Evolutionary conservation across 2,113 vertebrate genomes (phyloP).

Genomic region (Vulpes ferrilata): DNA sequence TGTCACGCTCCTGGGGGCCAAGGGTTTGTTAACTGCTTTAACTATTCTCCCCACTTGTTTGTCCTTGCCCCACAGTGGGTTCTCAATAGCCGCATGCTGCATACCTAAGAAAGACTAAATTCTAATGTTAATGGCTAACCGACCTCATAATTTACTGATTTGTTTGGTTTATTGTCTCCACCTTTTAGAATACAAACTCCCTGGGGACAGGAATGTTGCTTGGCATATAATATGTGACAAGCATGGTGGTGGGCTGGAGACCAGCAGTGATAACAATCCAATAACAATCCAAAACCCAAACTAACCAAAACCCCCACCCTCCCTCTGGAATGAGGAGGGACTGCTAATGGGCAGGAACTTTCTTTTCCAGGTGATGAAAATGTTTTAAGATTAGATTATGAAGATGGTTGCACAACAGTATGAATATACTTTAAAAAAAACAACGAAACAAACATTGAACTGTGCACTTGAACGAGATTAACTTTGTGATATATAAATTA

Average conservation of each 20-base stretch:
- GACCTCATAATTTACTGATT: constrained; percentile 18
- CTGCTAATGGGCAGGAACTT: background rate
- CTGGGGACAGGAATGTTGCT: background rate
- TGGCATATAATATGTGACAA: background rate
- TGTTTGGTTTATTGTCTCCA: constrained; percentile 11
- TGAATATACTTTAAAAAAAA: background rate
- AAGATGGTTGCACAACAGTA: background rate
- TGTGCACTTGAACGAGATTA: background rate
- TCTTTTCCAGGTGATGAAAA: background rate
- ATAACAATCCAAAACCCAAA: background rate
- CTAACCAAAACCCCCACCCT: background rate
- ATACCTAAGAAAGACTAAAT: constrained; percentile 50
- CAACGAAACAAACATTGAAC: background rate
- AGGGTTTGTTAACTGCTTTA: background rate
- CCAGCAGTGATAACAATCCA: background rate
- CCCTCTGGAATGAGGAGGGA: background rate
- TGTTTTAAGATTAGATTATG: background rate
- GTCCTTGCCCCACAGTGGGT: background rate
- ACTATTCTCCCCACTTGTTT: background rate
- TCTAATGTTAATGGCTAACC: constrained; percentile 16
- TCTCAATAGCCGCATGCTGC: constrained; percentile 8
- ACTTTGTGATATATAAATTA: background rate
- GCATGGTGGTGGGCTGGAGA: background rate
- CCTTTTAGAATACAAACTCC: constrained; percentile 45
- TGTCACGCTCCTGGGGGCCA: background rate